phyloP scores from a whole-genome alignment of 2,888 invertebrate species.

The Sthenelais limicola region DNA sequence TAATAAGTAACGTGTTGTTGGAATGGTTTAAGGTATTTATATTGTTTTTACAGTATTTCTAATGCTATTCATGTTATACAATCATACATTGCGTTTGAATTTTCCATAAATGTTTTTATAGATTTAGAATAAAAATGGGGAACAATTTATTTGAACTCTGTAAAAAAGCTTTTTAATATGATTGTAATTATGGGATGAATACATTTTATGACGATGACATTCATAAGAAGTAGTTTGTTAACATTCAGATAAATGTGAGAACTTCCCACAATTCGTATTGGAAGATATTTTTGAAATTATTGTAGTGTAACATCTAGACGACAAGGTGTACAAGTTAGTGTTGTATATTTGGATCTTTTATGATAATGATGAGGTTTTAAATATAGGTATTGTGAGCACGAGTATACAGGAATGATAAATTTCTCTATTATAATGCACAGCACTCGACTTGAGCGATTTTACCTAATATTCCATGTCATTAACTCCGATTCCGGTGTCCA shows the following conservation, averaged over 20 bases:
- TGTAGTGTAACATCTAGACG: slow-evolving; percentile 34
- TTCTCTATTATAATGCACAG: slow-evolving; percentile 18
- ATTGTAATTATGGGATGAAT: slow-evolving; percentile 28
- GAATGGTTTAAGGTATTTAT: slow-evolving; percentile 28
- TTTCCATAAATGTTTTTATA: slow-evolving; percentile 34
- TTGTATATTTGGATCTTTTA: slow-evolving; percentile 35
- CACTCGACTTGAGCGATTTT: slow-evolving; percentile 29
- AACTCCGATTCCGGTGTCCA: slow-evolving; percentile 20
- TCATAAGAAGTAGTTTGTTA: slow-evolving; percentile 39
- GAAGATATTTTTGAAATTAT: slow-evolving; percentile 40
- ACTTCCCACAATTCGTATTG: slow-evolving; percentile 37
- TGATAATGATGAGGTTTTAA: slow-evolving; percentile 24
- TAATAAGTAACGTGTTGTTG: slow-evolving; percentile 26
- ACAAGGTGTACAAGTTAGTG: slow-evolving; percentile 34
- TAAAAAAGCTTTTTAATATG: slow-evolving; percentile 9
- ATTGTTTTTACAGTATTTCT: slow-evolving; percentile 39
- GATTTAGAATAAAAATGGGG: slow-evolving; percentile 18
- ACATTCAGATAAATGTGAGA: slow-evolving; percentile 31
- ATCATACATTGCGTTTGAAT: slow-evolving; percentile 25
- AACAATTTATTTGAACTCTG: slow-evolving; percentile 24
- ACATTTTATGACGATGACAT: slow-evolving; percentile 37
- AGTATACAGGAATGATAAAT: slow-evolving; percentile 30
- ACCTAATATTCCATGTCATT: slow-evolving; percentile 27
- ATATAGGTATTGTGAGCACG: slow-evolving; percentile 28
- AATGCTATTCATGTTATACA: slow-evolving; percentile 33